Percentiles rank a stretch among this genome's conserved stretches.
phyloP scores from a whole-genome alignment of 2,113 vertebrate genomes.

The Capreolus pygargus region DNA sequence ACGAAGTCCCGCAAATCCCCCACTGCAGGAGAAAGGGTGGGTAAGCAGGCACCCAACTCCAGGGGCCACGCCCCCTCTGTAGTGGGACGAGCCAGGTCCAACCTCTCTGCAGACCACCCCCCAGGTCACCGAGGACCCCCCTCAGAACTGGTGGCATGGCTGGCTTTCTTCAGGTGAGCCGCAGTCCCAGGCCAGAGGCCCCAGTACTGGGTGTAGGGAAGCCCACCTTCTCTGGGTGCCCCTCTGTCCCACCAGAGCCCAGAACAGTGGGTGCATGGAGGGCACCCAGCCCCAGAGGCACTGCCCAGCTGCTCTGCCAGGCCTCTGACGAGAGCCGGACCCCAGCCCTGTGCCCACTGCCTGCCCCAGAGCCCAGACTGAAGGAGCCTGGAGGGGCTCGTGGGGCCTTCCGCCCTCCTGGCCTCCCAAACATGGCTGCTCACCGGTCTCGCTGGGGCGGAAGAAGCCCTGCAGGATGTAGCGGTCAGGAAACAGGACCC shows the following conservation, averaged over 20 bases:
- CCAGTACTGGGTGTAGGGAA: neutral
- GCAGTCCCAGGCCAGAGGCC: neutral
- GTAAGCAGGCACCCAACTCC: neutral
- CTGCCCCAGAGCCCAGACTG: accelerated
- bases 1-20: slow-evolving; percentile 88
- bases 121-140: neutral
- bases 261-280: neutral
- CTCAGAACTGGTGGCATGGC: neutral
- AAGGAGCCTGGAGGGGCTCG: neutral
- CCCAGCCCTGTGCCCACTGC: neutral
- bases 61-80: accelerated
- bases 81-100: accelerated
- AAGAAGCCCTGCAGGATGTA: slow-evolving; percentile 94
- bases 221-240: neutral
- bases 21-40: slow-evolving; percentile 80
- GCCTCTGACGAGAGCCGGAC: accelerated
- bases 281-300: neutral
- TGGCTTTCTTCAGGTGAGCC: accelerated
- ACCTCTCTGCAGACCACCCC: neutral
- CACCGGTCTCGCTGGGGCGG: slow-evolving; percentile 91
- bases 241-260: neutral
- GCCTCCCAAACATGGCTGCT: neutral
- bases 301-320: neutral
- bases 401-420: accelerated
- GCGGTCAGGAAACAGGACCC: slow-evolving; percentile 94